Percentiles rank a stretch among this genome's conserved stretches.
Evolutionary conservation across 2,888 invertebrate genomes (phyloP).

Genomic region (Chrysomela aeneicollis): DNA sequence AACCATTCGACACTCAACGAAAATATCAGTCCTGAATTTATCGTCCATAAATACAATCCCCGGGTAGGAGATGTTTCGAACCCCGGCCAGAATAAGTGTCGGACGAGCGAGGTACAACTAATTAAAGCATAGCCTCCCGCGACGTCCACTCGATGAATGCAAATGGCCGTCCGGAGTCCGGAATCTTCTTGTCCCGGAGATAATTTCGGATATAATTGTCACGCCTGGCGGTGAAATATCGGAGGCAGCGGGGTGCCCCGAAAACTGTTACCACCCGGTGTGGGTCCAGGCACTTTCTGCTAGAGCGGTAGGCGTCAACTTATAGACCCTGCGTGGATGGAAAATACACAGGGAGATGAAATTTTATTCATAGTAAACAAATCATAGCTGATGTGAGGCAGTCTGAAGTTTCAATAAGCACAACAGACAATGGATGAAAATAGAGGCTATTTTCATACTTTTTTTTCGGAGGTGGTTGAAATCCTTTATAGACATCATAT

Average conservation of each 20-base stretch:
- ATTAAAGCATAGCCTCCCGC: constrained; percentile 45
- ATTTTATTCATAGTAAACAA: too few species aligned
- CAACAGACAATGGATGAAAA: background rate
- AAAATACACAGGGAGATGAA: background rate
- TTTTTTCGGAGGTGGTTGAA: too few species aligned
- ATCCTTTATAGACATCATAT: too few species aligned
- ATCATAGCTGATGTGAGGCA: too few species aligned
- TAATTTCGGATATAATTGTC: constrained; percentile 58
- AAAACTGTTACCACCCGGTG: constrained; percentile 45
- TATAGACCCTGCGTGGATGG: background rate
- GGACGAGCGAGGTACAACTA: constrained; percentile 40
- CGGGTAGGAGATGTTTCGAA: constrained; percentile 9
- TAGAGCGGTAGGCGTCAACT: constrained; percentile 36
- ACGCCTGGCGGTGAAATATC: constrained; percentile 58
- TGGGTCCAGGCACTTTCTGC: constrained; percentile 41
- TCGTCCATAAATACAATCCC: constrained; percentile 8
- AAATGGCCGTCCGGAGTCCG: constrained; percentile 46
- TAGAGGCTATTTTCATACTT: too few species aligned
- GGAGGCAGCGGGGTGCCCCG: constrained; percentile 53
- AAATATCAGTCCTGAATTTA: background rate
- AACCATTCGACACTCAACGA: background rate
- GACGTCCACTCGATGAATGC: constrained; percentile 45
- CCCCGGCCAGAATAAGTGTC: constrained; percentile 13
- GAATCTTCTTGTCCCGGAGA: constrained; percentile 52
- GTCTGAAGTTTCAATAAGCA: background rate